Percentiles rank a stretch among this genome's conserved stretches.
Conservation (phyloP, 2,888 invertebrate species). For the Caenorhabditis afra region DNA sequence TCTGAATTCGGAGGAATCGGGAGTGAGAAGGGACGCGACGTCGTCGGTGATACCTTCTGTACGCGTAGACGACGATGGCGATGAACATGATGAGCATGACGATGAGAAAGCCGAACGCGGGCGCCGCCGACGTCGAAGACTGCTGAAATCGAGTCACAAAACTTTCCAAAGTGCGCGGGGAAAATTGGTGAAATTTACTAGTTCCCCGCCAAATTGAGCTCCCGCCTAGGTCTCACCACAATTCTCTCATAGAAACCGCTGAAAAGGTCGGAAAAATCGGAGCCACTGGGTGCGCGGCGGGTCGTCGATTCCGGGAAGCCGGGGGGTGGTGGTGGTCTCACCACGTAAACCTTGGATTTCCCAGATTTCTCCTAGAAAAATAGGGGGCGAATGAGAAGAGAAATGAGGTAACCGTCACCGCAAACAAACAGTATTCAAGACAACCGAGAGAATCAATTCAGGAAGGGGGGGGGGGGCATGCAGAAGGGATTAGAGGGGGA, state of each 20-base stretch:
- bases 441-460: slow-evolving; percentile 1
- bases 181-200: neutral
- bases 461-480: neutral
- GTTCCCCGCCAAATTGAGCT: neutral
- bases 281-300: slow-evolving; percentile 16
- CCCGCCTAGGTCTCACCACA: slow-evolving; percentile 31
- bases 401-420: slow-evolving; percentile 44
- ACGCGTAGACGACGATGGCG: slow-evolving; percentile 53
- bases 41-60: slow-evolving; percentile 36
- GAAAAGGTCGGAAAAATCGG: slow-evolving; percentile 34
- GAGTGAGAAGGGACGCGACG: too few species aligned
- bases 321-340: slow-evolving; percentile 1
- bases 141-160: slow-evolving; percentile 29
- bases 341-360: slow-evolving; percentile 31
- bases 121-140: slow-evolving; percentile 42
- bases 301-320: slow-evolving; percentile 7
- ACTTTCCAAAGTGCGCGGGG: neutral
- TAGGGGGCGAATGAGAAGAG: neutral
- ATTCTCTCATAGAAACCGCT: slow-evolving; percentile 42
- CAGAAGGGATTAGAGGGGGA: too few species aligned
- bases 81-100: slow-evolving; percentile 59
- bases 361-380: slow-evolving; percentile 40
- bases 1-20: slow-evolving; percentile 23
- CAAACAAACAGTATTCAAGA: slow-evolving; percentile 28
- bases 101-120: slow-evolving; percentile 50